Evolutionary conservation across 2,888 invertebrate species (phyloP).

Genomic region (Strigamia crassipes): DNA sequence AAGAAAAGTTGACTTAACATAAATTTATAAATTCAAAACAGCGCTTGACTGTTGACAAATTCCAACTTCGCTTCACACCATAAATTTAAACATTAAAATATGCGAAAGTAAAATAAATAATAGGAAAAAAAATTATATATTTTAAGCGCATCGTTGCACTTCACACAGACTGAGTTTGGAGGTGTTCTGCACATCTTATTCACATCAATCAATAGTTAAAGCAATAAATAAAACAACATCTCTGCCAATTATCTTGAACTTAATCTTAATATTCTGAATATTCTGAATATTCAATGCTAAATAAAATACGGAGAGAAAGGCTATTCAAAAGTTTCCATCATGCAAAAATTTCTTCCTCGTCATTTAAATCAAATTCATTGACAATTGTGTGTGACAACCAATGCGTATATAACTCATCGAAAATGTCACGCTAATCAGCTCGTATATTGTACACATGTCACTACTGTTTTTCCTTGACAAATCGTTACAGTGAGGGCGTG

Average conservation of each 20-base stretch:
- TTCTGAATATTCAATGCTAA: conserved; percentile 6
- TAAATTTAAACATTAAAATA: conserved; percentile 2
- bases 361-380: conserved; percentile 36
- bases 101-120: background rate
- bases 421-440: conserved; percentile 40
- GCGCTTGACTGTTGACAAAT: background rate
- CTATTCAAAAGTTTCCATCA: background rate
- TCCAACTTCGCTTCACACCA: background rate
- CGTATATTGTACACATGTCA: conserved; percentile 32
- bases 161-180: background rate
- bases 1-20: conserved; percentile 10
- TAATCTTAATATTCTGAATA: background rate
- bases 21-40: conserved; percentile 14
- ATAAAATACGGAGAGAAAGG: background rate
- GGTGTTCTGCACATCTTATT: background rate
- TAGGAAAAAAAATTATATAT: background rate
- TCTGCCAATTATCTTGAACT: background rate
- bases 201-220: conserved; percentile 21
- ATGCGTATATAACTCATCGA: conserved; percentile 42
- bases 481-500: conserved; percentile 8
- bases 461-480: conserved; percentile 42
- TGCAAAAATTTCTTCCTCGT: conserved; percentile 5
- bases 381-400: conserved; percentile 40
- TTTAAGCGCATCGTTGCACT: background rate
- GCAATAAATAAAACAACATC: conserved; percentile 8